Conservation (phyloP, 2,888 invertebrate genomes). For the Pseudococcus longispinus region DNA sequence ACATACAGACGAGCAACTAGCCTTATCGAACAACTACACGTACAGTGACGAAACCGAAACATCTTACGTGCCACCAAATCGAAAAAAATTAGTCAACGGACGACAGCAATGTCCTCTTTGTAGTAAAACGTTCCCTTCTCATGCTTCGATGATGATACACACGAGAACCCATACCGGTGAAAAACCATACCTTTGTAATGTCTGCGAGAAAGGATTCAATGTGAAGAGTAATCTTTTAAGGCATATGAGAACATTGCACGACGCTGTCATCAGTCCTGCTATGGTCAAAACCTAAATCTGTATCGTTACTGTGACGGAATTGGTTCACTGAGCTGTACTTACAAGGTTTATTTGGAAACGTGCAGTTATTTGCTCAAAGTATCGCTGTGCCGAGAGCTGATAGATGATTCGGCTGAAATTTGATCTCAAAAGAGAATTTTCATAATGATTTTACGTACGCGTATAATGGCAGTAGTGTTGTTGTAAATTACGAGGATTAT, state of each 20-base stretch:
- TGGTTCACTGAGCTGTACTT: background rate
- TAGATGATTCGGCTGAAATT: background rate
- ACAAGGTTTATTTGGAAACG: background rate
- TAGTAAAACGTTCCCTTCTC: constrained; percentile 78
- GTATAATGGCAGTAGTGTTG: background rate
- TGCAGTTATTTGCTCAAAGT: constrained; percentile 33
- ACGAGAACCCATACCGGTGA: constrained; percentile 79
- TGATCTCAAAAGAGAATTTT: constrained; percentile 36
- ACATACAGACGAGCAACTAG: constrained; percentile 71
- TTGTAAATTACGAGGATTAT: background rate
- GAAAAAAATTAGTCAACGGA: constrained; percentile 58
- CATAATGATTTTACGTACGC: background rate
- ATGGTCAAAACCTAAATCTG: constrained; percentile 46
- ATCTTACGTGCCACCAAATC: constrained; percentile 53
- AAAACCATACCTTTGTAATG: constrained; percentile 75
- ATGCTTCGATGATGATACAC: constrained; percentile 81
- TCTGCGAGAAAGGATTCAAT: constrained; percentile 80
- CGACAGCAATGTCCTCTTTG: constrained; percentile 72
- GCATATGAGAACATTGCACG: constrained; percentile 77
- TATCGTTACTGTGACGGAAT: background rate
- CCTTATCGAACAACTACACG: constrained; percentile 61
- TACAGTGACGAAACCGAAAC: constrained; percentile 53
- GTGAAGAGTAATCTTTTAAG: constrained; percentile 78
- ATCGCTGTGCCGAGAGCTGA: background rate
- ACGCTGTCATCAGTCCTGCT: constrained; percentile 68